Evolutionary conservation across 2,113 vertebrate species (phyloP).

Genomic region (Oenanthe melanoleuca): DNA sequence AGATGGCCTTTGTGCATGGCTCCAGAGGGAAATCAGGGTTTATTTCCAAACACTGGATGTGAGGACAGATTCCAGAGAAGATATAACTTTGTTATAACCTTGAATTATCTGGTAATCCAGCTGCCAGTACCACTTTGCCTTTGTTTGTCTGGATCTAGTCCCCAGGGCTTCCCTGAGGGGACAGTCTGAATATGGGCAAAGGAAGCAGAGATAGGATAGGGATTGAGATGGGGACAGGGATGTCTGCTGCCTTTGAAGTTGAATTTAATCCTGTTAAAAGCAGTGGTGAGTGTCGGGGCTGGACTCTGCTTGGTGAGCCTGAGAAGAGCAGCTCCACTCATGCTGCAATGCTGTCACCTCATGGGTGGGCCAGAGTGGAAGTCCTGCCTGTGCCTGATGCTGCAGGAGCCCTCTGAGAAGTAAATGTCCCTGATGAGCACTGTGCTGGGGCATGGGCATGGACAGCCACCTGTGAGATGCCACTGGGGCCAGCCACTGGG

Average conservation of each 20-base stretch:
- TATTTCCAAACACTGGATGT: neutral
- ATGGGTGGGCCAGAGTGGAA: neutral
- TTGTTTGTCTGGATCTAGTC: neutral
- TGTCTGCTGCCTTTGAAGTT: neutral
- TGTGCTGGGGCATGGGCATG: neutral
- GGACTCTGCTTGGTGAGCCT: neutral
- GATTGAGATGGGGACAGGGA: neutral
- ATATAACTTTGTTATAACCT: neutral
- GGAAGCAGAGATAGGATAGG: neutral
- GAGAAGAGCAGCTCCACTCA: neutral
- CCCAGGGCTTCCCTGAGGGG: neutral
- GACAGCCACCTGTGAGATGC: neutral
- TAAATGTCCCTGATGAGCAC: accelerated
- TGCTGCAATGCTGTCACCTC: neutral
- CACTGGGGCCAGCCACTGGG: neutral
- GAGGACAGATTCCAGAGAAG: neutral
- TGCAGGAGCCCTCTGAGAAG: neutral
- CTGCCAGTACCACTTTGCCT: neutral
- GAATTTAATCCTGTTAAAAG: slow-evolving; percentile 17
- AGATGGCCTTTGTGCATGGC: neutral
- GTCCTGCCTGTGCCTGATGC: neutral
- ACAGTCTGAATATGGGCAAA: neutral
- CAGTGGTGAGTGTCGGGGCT: neutral
- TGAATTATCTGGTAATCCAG: neutral
- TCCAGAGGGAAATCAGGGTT: neutral